Percentiles rank a stretch among this genome's conserved stretches.
These are phyloP conservation scores for Pherbina coryleti DNA, from an alignment of 2,888 invertebrate genomes.

Conservation along the genomic window DNA sequence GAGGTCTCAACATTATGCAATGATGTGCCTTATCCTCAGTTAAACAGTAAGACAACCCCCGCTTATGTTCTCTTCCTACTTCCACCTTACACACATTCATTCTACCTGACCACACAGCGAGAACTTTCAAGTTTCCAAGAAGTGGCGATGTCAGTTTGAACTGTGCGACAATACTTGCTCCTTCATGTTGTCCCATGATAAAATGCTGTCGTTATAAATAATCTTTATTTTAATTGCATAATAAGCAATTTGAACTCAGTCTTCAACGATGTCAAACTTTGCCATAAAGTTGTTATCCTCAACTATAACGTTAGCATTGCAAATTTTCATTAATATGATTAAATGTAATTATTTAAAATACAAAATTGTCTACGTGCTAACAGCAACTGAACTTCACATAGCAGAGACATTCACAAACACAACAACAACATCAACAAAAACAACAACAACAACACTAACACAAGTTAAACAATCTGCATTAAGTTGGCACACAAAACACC, in stretches of 20 bases:
- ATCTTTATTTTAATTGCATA: constrained; percentile 29
- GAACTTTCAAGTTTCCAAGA: not conserved
- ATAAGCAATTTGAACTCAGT: constrained; percentile 17
- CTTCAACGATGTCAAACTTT: not conserved
- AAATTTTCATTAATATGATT: constrained; percentile 47
- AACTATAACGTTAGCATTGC: constrained; percentile 37
- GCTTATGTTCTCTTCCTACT: too few relatives aligned
- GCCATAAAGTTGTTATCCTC: not conserved
- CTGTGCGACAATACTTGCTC: not conserved
- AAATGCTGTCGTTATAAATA: constrained; percentile 10
- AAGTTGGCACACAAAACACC: constrained; percentile 5
- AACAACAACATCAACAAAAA: not conserved
- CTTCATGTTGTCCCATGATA: too few relatives aligned
- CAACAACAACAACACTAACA: not conserved
- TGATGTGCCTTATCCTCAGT: not conserved
- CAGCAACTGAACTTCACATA: not conserved
- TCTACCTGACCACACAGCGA: constrained; percentile 3
- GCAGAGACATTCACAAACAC: not conserved
- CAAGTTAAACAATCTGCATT: constrained; percentile 4
- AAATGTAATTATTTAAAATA: constrained; percentile 48
- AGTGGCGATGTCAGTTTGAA: not conserved
- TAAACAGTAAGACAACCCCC: too few relatives aligned
- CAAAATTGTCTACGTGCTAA: constrained; percentile 46
- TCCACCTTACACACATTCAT: not conserved
- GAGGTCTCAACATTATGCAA: not conserved